Evolutionary conservation across 2,797 vertebrate genomes (phyloP), one percentile per base, ranked within the genome.

Genomic region (Lithobates sylvaticus): DNA sequence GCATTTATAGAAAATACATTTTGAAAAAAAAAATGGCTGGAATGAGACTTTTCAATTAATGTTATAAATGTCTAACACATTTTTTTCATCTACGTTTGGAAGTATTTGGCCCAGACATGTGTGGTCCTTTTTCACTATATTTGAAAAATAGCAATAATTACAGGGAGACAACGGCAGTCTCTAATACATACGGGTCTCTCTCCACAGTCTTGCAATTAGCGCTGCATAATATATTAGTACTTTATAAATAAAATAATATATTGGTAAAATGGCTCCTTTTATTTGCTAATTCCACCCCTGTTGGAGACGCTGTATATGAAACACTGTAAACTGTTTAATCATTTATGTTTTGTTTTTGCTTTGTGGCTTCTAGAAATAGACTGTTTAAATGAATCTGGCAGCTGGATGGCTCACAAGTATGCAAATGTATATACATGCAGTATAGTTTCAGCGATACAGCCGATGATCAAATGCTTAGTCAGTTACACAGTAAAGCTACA

Each of bases 401-500:
- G 54, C 54, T n/a, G 18, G 21, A 61, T 58, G 50, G 50, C 15
- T 58, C 50, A 58, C 50, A 58, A 58, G 18, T 61, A 61, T 61
- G 54, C 54, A 61, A 61, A 23, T 61, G 21, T n/a, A 61, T 61
- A 61, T 23, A 61, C 18, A 61, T 23, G 21, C 21, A 2, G 54
- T 23, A 61, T 61, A n/a, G 18, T 21, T 61, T 61, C 21, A 61
- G 54, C 21, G 21, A 61, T 61, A 9, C 10, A 61, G 68, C 68
- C 21, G 54, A 44, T 82, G 18, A 58, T 65, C 70, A 42, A 5
- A 73, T 61, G 12, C 23, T 29, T 27, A 54, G 77, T 54, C 44
- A 36, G 42, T 73, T 69, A 75, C 79, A 73, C 78, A 73, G 3
- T 64, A 47, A 42, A 65, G 32, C 72, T 39, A 61, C 21, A 61